Evolutionary conservation across 53 echinoderm and acorn worm species (phyloP).

Genomic region (Stichopus horrens): DNA sequence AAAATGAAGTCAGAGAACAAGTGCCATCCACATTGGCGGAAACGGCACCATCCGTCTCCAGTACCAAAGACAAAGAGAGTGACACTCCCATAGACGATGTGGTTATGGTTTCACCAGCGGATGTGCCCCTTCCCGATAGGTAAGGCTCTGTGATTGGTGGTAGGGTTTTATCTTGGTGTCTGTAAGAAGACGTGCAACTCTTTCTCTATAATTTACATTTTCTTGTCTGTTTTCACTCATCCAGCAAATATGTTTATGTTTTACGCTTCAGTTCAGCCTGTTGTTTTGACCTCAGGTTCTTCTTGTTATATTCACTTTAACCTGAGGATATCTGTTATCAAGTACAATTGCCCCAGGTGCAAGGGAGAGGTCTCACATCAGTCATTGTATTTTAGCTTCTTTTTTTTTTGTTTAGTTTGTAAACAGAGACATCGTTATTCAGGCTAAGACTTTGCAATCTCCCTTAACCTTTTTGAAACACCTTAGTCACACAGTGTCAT

Average conservation of each 20-base stretch:
- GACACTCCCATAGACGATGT: constrained; percentile 14
- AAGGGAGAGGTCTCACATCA: too few species aligned
- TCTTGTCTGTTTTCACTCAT: too few species aligned
- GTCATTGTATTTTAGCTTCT: too few species aligned
- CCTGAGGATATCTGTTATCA: background rate
- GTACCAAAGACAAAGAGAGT: background rate
- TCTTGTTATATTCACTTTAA: background rate
- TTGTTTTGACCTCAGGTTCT: background rate
- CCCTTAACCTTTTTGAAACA: too few species aligned
- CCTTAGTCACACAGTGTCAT: too few species aligned
- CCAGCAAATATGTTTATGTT: too few species aligned
- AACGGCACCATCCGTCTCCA: constrained; percentile 6
- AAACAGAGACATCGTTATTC: too few species aligned
- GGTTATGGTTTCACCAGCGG: constrained; percentile 28
- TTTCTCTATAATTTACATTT: background rate
- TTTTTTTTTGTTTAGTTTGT: too few species aligned
- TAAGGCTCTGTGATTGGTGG: background rate
- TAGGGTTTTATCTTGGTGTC: background rate
- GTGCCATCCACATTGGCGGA: background rate
- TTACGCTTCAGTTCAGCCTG: background rate
- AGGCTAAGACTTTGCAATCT: too few species aligned
- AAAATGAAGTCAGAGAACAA: background rate
- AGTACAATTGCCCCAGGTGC: too few species aligned
- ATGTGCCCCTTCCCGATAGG: constrained; percentile 30
- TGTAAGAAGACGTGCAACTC: background rate